Conservation (phyloP, 2,888 invertebrate species). For the Julus scanicus region DNA sequence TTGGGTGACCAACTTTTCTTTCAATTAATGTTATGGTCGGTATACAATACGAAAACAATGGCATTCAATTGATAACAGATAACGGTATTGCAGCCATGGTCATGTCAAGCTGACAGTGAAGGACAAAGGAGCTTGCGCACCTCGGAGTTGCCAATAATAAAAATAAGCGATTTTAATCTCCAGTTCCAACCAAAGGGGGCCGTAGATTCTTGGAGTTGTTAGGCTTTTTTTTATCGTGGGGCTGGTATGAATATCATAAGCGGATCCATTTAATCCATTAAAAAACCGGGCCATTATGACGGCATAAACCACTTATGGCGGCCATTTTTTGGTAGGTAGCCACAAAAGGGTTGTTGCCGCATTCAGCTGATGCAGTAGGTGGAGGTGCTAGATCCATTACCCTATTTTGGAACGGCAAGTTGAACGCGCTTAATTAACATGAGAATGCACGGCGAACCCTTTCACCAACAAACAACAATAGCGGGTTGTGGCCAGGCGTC, state of each 20-base stretch:
- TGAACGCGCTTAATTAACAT: not conserved
- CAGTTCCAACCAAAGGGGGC: not conserved
- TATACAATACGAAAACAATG: slow-evolving; percentile 1
- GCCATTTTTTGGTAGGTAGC: not conserved
- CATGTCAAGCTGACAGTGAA: not conserved
- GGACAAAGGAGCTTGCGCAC: not conserved
- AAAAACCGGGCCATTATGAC: not conserved
- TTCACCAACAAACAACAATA: not conserved
- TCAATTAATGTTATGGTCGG: not conserved
- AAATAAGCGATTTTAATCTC: not conserved
- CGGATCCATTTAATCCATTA: not conserved
- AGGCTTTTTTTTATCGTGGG: not conserved
- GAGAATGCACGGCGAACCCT: not conserved
- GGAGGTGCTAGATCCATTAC: slow-evolving; percentile 1
- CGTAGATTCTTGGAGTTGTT: not conserved
- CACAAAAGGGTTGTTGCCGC: not conserved
- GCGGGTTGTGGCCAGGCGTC: not conserved
- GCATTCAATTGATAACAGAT: not conserved
- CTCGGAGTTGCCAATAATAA: not conserved
- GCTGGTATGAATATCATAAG: not conserved
- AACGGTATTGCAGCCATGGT: not conserved
- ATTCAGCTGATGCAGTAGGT: not conserved
- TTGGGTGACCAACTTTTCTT: not conserved
- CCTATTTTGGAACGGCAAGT: not conserved
- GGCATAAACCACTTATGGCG: not conserved